These are phyloP conservation scores for human DNA, from an alignment of 2,113 vertebrate species.

Conservation along the genomic window DNA sequence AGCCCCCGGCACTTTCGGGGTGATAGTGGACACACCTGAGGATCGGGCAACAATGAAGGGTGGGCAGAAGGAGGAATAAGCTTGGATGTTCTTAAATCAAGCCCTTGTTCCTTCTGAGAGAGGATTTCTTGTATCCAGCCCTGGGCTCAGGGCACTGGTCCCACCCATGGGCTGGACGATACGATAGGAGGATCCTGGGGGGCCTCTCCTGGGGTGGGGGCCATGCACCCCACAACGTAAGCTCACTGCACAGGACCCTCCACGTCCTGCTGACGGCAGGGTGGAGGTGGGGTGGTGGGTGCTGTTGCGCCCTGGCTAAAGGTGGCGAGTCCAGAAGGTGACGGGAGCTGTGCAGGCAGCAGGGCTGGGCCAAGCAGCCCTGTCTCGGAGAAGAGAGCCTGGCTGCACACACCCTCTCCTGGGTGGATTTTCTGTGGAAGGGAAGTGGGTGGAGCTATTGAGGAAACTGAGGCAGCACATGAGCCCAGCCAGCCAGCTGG, in stretches of 20 bases:
- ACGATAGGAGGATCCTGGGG: neutral
- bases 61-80: neutral
- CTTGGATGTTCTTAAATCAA: neutral
- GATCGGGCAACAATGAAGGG: neutral
- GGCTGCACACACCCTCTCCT: rapidly evolving
- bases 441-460: neutral
- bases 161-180: neutral
- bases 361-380: neutral
- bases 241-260: neutral
- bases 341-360: neutral
- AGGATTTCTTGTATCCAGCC: neutral
- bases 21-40: neutral
- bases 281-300: neutral
- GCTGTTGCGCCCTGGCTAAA: neutral
- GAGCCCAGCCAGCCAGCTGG: neutral
- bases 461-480: no score
- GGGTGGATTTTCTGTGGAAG: neutral
- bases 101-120: neutral
- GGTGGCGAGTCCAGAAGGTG: neutral
- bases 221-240: neutral
- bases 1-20: neutral
- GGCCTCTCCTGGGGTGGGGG: neutral
- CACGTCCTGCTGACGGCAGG: neutral
- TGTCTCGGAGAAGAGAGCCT: neutral
- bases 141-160: no score